Evolutionary conservation across 2,888 invertebrate species (phyloP).

Genomic region (Tiliacea citrago): DNA sequence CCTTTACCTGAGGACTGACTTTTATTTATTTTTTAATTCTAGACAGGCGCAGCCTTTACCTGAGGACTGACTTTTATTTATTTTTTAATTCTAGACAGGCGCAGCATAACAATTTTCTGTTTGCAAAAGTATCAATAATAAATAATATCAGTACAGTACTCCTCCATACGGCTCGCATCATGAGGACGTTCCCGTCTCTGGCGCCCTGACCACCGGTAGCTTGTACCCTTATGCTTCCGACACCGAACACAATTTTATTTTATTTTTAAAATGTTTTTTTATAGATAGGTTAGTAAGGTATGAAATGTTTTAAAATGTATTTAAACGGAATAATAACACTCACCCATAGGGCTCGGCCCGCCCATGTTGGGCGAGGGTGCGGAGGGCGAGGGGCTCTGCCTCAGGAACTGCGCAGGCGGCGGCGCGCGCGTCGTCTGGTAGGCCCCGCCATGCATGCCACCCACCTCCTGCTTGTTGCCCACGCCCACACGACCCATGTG

Average conservation of each 20-base stretch:
- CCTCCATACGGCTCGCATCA: not conserved
- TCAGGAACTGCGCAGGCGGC: constrained; percentile 94
- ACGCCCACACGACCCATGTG: constrained; percentile 79
- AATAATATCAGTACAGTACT: not conserved
- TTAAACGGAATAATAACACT: constrained; percentile 46
- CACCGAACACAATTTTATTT: too few species aligned
- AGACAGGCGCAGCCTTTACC: too few species aligned
- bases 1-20: not conserved
- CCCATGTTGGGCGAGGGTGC: constrained; percentile 93
- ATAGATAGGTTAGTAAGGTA: too few species aligned
- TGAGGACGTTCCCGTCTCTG: not conserved
- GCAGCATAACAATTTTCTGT: too few species aligned
- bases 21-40: not conserved
- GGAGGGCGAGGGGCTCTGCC: constrained; percentile 95
- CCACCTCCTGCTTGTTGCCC: constrained; percentile 79
- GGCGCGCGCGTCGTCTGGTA: constrained; percentile 91
- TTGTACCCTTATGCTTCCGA: not conserved
- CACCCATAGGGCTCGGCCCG: constrained; percentile 89
- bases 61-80: not conserved
- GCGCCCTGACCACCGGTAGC: too few species aligned
- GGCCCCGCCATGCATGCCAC: constrained; percentile 85
- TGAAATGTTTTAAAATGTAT: too few species aligned
- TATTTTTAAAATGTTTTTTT: too few species aligned
- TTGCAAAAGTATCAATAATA: not conserved
- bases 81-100: not conserved